Conservation (phyloP, 2,888 invertebrate species). For the Melipona bicolor region DNA sequence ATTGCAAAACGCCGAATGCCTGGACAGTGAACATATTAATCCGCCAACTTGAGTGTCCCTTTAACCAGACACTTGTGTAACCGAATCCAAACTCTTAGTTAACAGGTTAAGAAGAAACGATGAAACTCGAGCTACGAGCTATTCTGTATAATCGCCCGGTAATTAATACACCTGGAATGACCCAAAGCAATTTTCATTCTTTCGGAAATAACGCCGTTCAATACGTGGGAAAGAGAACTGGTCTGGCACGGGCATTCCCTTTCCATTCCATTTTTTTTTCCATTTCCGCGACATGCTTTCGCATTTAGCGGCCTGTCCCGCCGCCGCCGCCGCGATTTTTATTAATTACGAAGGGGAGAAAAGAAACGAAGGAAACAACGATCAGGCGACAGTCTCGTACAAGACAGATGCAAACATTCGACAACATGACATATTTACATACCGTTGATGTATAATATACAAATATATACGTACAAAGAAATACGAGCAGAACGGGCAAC, state of each 20-base stretch:
- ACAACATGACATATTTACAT: slow-evolving; percentile 51
- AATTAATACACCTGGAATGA: slow-evolving; percentile 16
- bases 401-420: slow-evolving; percentile 68
- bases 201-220: neutral
- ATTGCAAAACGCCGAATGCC: too few species aligned
- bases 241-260: slow-evolving; percentile 29
- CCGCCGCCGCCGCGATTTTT: slow-evolving; percentile 27
- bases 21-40: too few species aligned
- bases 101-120: neutral
- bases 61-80: too few species aligned
- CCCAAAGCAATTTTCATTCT: slow-evolving; percentile 14
- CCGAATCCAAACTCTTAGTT: neutral
- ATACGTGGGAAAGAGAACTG: slow-evolving; percentile 30
- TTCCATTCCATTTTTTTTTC: slow-evolving; percentile 22
- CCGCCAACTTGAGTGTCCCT: too few species aligned
- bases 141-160: neutral
- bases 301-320: neutral
- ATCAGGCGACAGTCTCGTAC: slow-evolving; percentile 71
- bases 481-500: slow-evolving; percentile 47
- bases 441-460: neutral
- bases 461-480: slow-evolving; percentile 31
- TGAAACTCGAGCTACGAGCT: neutral
- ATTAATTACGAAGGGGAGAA: slow-evolving; percentile 67
- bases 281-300: slow-evolving; percentile 41
- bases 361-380: slow-evolving; percentile 62